phyloP scores from a whole-genome alignment of 2,113 vertebrate species.

The Tetrax tetrax region DNA sequence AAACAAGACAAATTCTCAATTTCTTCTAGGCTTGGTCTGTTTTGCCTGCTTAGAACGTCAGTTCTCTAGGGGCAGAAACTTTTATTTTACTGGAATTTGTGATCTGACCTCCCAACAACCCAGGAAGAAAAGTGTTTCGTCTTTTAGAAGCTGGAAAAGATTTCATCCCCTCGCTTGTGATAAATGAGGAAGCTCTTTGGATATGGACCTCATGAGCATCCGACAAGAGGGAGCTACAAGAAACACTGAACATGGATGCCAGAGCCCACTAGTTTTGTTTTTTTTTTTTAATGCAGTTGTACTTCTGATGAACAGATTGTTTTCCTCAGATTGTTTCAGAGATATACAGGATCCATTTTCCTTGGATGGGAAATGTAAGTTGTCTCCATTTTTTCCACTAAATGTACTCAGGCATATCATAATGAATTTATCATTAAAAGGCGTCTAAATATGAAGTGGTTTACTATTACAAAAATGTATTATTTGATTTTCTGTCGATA shows the following conservation, averaged over 20 bases:
- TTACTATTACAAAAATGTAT: not conserved
- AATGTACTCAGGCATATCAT: not conserved
- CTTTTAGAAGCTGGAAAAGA: not conserved
- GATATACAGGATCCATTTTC: not conserved
- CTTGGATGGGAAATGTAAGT: not conserved
- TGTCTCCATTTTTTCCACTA: not conserved
- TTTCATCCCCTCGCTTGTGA: too few relatives aligned
- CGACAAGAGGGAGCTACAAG: not conserved
- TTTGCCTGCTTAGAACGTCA: not conserved
- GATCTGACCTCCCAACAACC: not conserved
- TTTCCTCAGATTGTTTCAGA: not conserved
- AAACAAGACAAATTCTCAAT: not conserved
- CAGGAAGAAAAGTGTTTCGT: not conserved
- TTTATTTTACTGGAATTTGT: too few relatives aligned
- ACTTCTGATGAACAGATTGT: not conserved
- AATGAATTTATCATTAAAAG: not conserved
- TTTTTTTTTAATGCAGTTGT: not conserved
- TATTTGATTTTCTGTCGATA: conserved; percentile 39
- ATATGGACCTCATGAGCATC: too few relatives aligned
- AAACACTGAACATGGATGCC: not conserved
- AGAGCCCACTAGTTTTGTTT: not conserved
- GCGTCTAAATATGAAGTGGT: not conserved
- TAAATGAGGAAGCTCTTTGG: not conserved
- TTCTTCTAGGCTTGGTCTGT: not conserved
- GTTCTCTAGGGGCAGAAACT: too few relatives aligned